A percentile compares a stretch with the other conserved stretches of the same genome.
These are phyloP conservation scores for Dendrolimus pini DNA, from an alignment of 2,888 invertebrate species.

Conservation along the genomic window DNA sequence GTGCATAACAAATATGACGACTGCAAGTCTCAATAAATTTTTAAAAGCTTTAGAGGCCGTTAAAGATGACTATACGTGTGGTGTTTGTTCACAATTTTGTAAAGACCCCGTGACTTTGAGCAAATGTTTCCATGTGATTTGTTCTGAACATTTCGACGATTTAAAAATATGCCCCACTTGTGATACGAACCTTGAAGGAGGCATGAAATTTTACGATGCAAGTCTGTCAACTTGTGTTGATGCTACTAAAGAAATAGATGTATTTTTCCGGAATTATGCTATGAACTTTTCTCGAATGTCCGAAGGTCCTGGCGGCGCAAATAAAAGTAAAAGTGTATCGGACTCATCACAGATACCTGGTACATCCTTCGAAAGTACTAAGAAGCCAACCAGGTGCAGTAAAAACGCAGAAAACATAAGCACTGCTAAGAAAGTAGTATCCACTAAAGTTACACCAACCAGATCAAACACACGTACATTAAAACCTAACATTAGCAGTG, in stretches of 20 bases:
- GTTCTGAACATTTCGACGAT: constrained; percentile 42
- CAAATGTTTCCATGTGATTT: constrained; percentile 60
- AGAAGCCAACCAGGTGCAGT: constrained; percentile 7
- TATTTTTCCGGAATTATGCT: constrained; percentile 30
- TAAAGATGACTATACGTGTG: constrained; percentile 49
- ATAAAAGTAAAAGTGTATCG: background rate
- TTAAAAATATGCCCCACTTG: constrained; percentile 50
- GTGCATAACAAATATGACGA: constrained; percentile 23
- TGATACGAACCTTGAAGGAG: constrained; percentile 33
- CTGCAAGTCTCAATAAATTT: constrained; percentile 35
- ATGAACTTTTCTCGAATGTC: too few relatives aligned
- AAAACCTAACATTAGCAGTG: background rate
- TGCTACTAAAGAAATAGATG: constrained; percentile 36
- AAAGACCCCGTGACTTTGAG: constrained; percentile 55
- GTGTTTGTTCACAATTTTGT: constrained; percentile 47
- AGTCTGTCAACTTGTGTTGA: constrained; percentile 36
- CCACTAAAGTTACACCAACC: background rate
- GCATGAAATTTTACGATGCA: constrained; percentile 36
- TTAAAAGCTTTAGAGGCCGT: constrained; percentile 49
- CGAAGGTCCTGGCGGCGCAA: too few relatives aligned
- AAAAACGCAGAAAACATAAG: constrained; percentile 5
- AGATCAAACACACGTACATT: background rate
- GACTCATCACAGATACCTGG: background rate
- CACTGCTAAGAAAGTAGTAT: constrained; percentile 1
- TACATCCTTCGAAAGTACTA: constrained; percentile 1